Conservation (phyloP, 2,888 invertebrate species). For the Anodontia alba region DNA sequence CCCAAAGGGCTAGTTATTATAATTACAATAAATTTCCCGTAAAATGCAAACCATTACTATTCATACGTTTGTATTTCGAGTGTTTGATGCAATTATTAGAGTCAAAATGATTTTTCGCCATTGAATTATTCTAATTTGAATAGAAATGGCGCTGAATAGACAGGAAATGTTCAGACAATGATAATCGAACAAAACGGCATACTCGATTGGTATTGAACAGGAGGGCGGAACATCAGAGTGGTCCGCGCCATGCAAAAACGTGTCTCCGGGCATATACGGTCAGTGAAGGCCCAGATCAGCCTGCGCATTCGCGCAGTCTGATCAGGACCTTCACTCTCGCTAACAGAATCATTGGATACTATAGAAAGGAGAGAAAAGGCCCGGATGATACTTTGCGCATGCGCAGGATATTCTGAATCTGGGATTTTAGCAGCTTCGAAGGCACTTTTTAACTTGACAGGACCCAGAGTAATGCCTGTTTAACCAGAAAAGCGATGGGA, state of each 20-base stretch:
- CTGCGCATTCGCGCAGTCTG: too few species aligned
- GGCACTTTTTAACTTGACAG: too few species aligned
- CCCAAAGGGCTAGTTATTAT: constrained; percentile 15
- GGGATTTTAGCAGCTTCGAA: too few species aligned
- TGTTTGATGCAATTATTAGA: constrained; percentile 21
- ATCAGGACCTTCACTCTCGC: too few species aligned
- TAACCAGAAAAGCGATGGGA: not conserved
- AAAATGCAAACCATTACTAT: constrained; percentile 31
- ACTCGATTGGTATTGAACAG: constrained; percentile 3
- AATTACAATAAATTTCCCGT: constrained; percentile 24
- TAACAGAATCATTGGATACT: too few species aligned
- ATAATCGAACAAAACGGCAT: constrained; percentile 12
- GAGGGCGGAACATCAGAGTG: not conserved
- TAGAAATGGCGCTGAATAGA: constrained; percentile 12
- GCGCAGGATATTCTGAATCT: too few species aligned
- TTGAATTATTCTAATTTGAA: constrained; percentile 18
- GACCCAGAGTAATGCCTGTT: not conserved
- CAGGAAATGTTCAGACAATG: constrained; percentile 8
- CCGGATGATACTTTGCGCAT: too few species aligned
- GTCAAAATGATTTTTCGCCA: constrained; percentile 20
- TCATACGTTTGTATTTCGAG: constrained; percentile 33
- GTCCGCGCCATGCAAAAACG: too few species aligned
- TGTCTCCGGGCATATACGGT: too few species aligned
- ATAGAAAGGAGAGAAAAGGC: too few species aligned
- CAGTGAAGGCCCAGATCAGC: too few species aligned